Base-by-base conservation (phyloP, 2,797 vertebrate genomes). In the Coregonus suidteri region DNA sequence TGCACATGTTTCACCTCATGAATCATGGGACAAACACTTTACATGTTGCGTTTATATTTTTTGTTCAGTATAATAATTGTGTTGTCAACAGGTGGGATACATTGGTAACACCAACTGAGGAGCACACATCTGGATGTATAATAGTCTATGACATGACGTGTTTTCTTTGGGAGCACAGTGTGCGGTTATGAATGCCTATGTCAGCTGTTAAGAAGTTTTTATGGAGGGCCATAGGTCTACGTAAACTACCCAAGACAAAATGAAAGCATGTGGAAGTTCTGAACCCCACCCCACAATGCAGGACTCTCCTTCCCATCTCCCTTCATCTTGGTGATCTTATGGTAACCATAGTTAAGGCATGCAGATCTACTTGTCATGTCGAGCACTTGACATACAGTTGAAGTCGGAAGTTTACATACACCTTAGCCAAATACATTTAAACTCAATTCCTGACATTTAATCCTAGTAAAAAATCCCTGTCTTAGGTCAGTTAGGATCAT, bases 131-230 rank as follows among this genome's bases (percentile, higher is more conserved):
- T 54, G 64, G 13, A 52, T 9, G n/a, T 47, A 41, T 0, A 47
- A 16, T 52, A 7, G 52, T 9, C 7, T 53, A 25, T 34, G 3
- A 71, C 47, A n/a, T 78, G 68, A 78, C 51, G 75, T 35, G 75
- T 68, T 71, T 16, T 77, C 67, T 78, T 75, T 77, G 66, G 73
- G 71, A 84, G 73, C 64, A 62, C 86, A 82, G 84, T 84, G 83
- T 86, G 85, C 77, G 82, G 3, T 78, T 4, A 4, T 6, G 4
- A 51, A 66, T 7, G 76, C 25, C 35, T 77, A 71, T 72, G 37
- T 72, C 76, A 47, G 31, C 35, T 35, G 16, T 59, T 68, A 51
- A 59, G 73, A 83, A 71, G 20, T 16, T 25, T 3, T 30, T 67
- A 67, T 15, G 25, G 30, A 30, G 62, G 25, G 13, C 6, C 62